Evolutionary conservation across 2,113 vertebrate species (phyloP), one percentile per base, ranked within the genome.

Genomic region (Tragelaphus scriptus): DNA sequence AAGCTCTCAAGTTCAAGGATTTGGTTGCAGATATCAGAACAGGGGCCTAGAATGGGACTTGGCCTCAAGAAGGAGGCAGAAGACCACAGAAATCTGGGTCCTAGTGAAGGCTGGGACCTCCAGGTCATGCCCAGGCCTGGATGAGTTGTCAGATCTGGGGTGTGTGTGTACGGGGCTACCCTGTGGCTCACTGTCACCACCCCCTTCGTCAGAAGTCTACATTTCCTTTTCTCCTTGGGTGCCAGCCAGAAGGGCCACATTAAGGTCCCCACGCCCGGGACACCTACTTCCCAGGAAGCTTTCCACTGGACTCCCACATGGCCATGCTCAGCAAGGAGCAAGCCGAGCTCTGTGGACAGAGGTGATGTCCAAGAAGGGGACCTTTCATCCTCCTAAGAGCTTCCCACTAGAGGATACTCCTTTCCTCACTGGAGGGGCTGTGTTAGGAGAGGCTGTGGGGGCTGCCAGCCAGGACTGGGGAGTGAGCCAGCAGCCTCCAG

Each of bases 21-120:
- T 92, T 87, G 61, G 63, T 25, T 51, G n/a, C 14, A 89, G 91
- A 44, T 82, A 26, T 59, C 40, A 77, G 91, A 89, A 65, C 36
- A 13, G 61, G 40, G 88, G 32, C 6, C 55, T 25, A 47, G 59
- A 25, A n/a, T 79, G 32, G 21, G 36, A 59, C 28, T 44, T 56
- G 40, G 25, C 51, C 51, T 86, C 36, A 77, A 49, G 58, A 63
- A 75, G 81, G n/a, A 87, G 68, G 32, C 10, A 13, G 25, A 85
- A 80, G 25, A 25, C 32, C 79, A 28, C 1, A 58, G 80, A 94
- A 80, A 79, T 21, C 13, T 6, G 1, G 36, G 59, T 85, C 51
- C 26, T 30, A 77, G 53, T 63, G 17, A 7, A 32, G 36, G 28
- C 23, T 80, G 58, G 90, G 90, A 17, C 2, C 13, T 47, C 30